Conservation (phyloP, 1,140 invertebrate genomes). For the Gonatopus flavifemur region DNA sequence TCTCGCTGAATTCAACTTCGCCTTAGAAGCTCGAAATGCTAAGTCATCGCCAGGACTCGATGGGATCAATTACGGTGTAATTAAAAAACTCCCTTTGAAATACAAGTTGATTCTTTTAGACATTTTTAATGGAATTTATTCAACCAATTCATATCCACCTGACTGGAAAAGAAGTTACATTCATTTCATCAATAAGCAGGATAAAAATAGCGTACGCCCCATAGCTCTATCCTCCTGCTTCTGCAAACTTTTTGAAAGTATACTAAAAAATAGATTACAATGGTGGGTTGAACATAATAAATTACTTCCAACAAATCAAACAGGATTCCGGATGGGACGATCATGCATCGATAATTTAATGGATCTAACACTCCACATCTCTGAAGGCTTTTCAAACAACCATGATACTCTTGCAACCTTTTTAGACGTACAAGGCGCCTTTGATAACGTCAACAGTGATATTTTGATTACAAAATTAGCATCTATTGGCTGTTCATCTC, state of each 20-base stretch:
- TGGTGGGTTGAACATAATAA: not conserved
- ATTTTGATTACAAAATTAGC: not conserved
- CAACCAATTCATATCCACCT: not conserved
- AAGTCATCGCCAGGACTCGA: conserved; percentile 3
- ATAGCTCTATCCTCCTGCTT: not conserved
- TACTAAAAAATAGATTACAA: not conserved
- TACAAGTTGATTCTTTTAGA: not conserved
- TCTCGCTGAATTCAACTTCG: not conserved
- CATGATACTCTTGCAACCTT: not conserved
- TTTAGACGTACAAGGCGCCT: not conserved
- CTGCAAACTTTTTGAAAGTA: not conserved
- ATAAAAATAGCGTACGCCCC: not conserved
- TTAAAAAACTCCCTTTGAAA: not conserved
- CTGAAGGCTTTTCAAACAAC: not conserved
- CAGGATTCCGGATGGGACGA: not conserved
- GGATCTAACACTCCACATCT: not conserved
- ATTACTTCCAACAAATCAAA: not conserved
- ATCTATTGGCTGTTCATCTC: not conserved
- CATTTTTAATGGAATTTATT: not conserved
- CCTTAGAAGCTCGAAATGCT: not conserved
- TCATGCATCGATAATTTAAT: not conserved
- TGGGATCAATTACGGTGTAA: not conserved
- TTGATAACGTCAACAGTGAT: not conserved
- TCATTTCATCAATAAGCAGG: not conserved
- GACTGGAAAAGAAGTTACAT: not conserved